Base-by-base conservation (phyloP, 2,888 invertebrate species). In the Bellardia pandia region DNA sequence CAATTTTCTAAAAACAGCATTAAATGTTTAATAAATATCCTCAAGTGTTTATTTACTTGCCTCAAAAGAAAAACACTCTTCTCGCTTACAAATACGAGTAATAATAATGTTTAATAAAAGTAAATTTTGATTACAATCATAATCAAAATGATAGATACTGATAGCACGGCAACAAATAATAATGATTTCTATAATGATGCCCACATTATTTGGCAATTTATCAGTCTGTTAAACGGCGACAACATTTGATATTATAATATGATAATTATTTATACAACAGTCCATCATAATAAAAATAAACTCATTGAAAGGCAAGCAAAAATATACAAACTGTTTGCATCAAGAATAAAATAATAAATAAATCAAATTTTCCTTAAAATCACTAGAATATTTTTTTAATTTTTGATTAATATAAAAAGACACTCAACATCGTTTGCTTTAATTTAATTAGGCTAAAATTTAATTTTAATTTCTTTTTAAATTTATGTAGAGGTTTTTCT, bases 101-200 rank as follows among this genome's bases (percentile, higher is more conserved):
- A 60, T 33, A 60, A 33, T 60, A 60, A 62, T 30, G 13, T 11
- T n/a, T 3, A 62, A 62, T 16, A 40, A 62, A 40, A 64, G 14
- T n/a, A 40, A 45, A 45, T 51, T n/a, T n/a, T 30, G 62, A 64
- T 64, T 64, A 64, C 40, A 64, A 64, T 64, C 62, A 37, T 7
- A 33, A 37, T 62, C n/a, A 64, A 64, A 64, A n/a, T 64, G 37
- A 8, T 64, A 64, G 37, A 8, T 64, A 64, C 16, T 40, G 40
- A 64, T 40, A 64, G 40, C 62, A 40, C 23, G 13, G n/a, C 56
- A 23, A 56, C 23, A 56, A 56, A 64, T 51, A 4, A 51, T 51
- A 51, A 51, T 51, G 51, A 51, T 51, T 14, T n/a, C n/a, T 6
- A 51, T 51, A 51, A 51, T n/a, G 51, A 51, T 51, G 51, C 51